These are phyloP conservation scores for Kuschelorhynchus macadamiae DNA, from an alignment of 2,888 invertebrate species.

Conservation along the genomic window DNA sequence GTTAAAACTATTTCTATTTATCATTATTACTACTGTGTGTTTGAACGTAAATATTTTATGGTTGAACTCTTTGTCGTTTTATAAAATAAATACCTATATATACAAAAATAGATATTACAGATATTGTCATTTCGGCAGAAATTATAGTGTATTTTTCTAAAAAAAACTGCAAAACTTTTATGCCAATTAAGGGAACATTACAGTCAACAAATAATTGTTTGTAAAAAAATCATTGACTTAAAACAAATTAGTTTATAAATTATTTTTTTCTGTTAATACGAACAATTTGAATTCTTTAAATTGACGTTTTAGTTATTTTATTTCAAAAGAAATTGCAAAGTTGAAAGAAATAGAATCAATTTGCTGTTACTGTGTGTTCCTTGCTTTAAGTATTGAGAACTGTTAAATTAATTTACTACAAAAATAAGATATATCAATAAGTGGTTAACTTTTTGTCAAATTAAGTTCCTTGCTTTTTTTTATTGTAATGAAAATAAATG, in stretches of 20 bases:
- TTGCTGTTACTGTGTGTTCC: too few species aligned
- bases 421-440: background rate
- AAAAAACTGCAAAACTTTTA: constrained; percentile 3
- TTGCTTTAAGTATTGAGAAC: too few species aligned
- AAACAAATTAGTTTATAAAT: too few species aligned
- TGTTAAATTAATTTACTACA: background rate
- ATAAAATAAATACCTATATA: constrained; percentile 62
- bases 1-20: constrained; percentile 66
- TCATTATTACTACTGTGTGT: constrained; percentile 57
- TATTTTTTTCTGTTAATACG: too few species aligned
- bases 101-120: constrained; percentile 59
- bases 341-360: too few species aligned
- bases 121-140: constrained; percentile 61
- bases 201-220: constrained; percentile 6
- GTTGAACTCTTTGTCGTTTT: constrained; percentile 64
- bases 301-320: too few species aligned
- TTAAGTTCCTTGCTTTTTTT: background rate
- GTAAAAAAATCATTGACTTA: too few species aligned
- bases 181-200: constrained; percentile 7
- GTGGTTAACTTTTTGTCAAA: background rate
- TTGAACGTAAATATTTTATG: constrained; percentile 54
- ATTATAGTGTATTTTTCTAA: constrained; percentile 13
- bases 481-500: background rate
- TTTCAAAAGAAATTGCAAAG: too few species aligned
- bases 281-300: too few species aligned